Base-by-base conservation (phyloP, 2,113 vertebrate species). In the Saiga tatarica region DNA sequence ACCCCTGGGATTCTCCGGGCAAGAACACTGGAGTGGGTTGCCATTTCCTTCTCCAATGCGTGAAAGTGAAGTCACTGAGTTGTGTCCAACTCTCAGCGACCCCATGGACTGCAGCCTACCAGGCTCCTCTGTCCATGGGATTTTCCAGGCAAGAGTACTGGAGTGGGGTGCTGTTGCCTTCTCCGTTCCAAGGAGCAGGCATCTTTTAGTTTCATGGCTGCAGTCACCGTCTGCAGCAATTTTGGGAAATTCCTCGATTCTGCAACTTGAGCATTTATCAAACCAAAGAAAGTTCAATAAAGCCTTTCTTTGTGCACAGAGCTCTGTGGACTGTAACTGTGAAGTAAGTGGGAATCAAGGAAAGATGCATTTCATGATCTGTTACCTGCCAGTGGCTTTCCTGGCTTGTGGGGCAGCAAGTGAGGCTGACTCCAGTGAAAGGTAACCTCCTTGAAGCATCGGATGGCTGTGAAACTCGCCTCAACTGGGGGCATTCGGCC, bases 321-420 rank as follows among this genome's bases (percentile, higher is more conserved):
- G 3, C 2, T 23, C 55, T 21, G 33, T 42, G 28, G 42, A 13
- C 6, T 1, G 1, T 1, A 16, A 12, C 47, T 0, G 1, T 10
- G 7, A 28, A 19, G 25, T 6, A n/a, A 64, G 52, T 60, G n/a
- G 12, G 28, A 1, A 3, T 62, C 30, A 47, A 17, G 89, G 39
- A 15, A 50, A n/a, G 53, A n/a, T 67, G 4, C 30, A 0, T 30
- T 28, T 28, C 28, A 2, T 0, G 9, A 28, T 3, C 53, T 39
- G 2, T 30, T n/a, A 39, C 57, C 53, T 17, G 57, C 7, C 28
- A 2, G 2, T 5, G 13, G 3, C 62, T 79, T 25, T 13, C 28
- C 86, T 3, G 84, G 1, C n/a, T 2, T 10, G 26, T 7, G 36
- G 26, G n/a, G 8, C 87, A 12, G 30, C 17, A 6, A 17, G 15